These are phyloP conservation scores for Stramonita haemastoma DNA, from an alignment of 2,888 invertebrate genomes.

Conservation along the genomic window DNA sequence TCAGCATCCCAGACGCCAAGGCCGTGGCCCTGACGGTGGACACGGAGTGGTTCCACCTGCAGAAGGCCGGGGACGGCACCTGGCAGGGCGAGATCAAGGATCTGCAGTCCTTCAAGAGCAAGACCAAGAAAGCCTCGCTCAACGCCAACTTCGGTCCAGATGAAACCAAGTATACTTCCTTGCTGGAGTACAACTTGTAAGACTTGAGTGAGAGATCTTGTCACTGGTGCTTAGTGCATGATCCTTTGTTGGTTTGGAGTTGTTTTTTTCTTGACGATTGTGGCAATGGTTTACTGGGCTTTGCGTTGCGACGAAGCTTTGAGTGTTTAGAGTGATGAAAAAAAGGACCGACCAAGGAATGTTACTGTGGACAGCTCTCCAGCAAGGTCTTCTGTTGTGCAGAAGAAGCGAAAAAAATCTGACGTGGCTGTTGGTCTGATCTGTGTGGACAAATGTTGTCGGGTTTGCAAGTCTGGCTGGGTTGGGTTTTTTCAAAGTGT, in stretches of 20 bases:
- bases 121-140: constrained; percentile 68
- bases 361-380: too few relatives aligned
- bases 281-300: too few relatives aligned
- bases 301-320: too few relatives aligned
- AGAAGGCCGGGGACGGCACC: constrained; percentile 60
- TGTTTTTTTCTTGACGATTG: too few relatives aligned
- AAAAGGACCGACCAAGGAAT: too few relatives aligned
- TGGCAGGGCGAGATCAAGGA: constrained; percentile 70
- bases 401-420: too few relatives aligned
- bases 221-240: too few relatives aligned
- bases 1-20: constrained; percentile 72
- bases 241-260: too few relatives aligned
- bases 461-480: not conserved
- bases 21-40: constrained; percentile 74
- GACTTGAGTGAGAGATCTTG: not conserved
- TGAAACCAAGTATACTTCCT: constrained; percentile 73
- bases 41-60: constrained; percentile 75
- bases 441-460: too few relatives aligned
- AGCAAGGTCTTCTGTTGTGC: too few relatives aligned
- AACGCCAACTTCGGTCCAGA: constrained; percentile 74
- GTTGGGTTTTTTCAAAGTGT: not conserved
- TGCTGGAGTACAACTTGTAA: constrained; percentile 72
- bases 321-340: too few relatives aligned
- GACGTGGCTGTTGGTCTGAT: too few relatives aligned
- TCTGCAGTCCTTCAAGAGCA: constrained; percentile 63